A percentile compares a stretch with the other conserved stretches of the same genome.
phyloP scores from a whole-genome alignment of 30 jellyfish, hydroid and myxozoan species.

The Aurelia sp. region DNA sequence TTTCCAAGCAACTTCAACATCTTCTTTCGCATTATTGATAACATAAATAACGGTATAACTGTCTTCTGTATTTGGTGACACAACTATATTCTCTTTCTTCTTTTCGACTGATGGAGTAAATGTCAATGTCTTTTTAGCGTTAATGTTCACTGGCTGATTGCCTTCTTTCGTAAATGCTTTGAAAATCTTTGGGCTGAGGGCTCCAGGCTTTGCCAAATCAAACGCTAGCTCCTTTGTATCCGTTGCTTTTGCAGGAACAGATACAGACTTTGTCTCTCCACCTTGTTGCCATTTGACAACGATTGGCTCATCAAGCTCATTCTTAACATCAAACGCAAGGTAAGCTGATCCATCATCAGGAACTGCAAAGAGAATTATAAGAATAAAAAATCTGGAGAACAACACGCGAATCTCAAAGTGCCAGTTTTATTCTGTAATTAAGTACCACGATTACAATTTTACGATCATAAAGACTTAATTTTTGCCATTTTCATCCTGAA shows the following conservation, averaged over 20 bases:
- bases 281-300: conserved; percentile 46
- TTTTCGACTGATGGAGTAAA: conserved; percentile 26
- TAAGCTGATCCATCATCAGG: conserved; percentile 51
- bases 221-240: conserved; percentile 2
- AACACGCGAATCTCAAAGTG: neutral
- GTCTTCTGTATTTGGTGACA: neutral
- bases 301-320: conserved; percentile 19
- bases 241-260: conserved; percentile 13
- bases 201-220: conserved; percentile 46
- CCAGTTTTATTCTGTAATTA: neutral
- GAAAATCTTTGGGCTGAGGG: conserved; percentile 50
- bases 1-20: conserved; percentile 53
- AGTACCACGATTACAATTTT: neutral
- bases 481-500: too few species aligned
- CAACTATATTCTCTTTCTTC: neutral
- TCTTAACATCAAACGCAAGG: conserved; percentile 32
- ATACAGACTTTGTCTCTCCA: conserved; percentile 13
- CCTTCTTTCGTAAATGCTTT: conserved; percentile 1
- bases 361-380: conserved; percentile 6
- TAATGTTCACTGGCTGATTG: conserved; percentile 14
- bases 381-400: neutral
- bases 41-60: conserved; percentile 14
- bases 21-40: conserved; percentile 53
- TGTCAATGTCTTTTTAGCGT: conserved; percentile 3
- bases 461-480: too few species aligned